Percentiles rank a stretch among this genome's conserved stretches.
phyloP scores from a whole-genome alignment of 2,113 vertebrate genomes.

The Rhinichthys klamathensis region DNA sequence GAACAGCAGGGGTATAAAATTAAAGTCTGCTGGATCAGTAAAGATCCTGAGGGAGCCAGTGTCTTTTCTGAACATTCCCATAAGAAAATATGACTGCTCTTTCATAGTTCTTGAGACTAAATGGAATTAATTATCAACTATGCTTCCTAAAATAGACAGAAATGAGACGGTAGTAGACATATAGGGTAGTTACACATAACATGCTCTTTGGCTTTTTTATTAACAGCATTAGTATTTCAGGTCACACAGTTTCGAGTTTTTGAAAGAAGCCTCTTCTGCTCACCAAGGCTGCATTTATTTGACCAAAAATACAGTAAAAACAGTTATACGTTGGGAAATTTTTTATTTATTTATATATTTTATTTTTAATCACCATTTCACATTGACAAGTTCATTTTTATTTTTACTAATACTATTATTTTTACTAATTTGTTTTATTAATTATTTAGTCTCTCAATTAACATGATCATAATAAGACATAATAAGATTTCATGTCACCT shows the following conservation, averaged over 20 bases:
- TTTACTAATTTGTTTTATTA: not conserved
- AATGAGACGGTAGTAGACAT: not conserved
- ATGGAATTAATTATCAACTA: not conserved
- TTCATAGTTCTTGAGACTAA: not conserved
- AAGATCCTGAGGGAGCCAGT: not conserved
- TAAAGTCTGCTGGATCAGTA: slow-evolving; percentile 3
- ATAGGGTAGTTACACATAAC: not conserved
- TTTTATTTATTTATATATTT: too few species aligned
- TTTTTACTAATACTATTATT: not conserved
- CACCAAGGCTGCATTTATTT: too few species aligned
- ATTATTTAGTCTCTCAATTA: not conserved
- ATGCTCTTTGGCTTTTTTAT: too few species aligned
- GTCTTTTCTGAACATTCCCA: not conserved
- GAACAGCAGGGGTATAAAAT: slow-evolving; percentile 15
- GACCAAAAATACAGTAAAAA: too few species aligned
- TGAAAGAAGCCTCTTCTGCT: too few species aligned
- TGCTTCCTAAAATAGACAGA: not conserved
- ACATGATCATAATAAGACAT: not conserved
- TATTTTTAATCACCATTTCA: not conserved
- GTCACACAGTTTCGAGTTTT: not conserved
- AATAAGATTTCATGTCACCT: not conserved
- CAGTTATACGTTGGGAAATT: too few species aligned
- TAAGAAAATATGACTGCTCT: not conserved
- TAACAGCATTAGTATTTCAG: not conserved
- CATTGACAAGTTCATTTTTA: not conserved